These are phyloP conservation scores for Clunio marinus DNA, from an alignment of 2,888 invertebrate genomes.

Conservation along the genomic window DNA sequence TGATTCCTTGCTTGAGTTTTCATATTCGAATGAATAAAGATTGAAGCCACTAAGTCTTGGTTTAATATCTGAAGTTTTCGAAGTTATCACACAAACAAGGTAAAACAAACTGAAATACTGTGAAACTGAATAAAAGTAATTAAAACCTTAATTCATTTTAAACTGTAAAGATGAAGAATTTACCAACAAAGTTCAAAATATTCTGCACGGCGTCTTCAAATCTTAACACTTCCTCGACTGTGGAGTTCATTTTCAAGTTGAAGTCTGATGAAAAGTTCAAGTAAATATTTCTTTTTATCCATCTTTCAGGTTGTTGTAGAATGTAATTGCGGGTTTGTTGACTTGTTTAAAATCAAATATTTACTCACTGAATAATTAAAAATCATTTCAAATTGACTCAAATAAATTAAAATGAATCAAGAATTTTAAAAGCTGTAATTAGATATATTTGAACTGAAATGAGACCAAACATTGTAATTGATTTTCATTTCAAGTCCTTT, in stretches of 20 bases:
- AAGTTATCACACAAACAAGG: not conserved
- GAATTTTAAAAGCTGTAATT: too few relatives aligned
- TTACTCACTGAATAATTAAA: too few relatives aligned
- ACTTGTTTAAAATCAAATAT: too few relatives aligned
- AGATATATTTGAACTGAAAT: too few relatives aligned
- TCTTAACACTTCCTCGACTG: not conserved
- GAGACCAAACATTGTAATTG: too few relatives aligned
- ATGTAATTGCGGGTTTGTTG: too few relatives aligned
- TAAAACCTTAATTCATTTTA: not conserved
- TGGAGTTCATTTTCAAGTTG: not conserved
- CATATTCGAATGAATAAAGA: not conserved
- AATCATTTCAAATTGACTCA: too few relatives aligned
- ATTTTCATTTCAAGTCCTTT: too few relatives aligned
- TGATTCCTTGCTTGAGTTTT: not conserved
- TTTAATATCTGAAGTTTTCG: not conserved
- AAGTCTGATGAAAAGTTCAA: not conserved
- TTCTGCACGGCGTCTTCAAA: not conserved
- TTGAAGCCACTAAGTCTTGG: not conserved
- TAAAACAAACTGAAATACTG: not conserved
- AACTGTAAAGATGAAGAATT: not conserved
- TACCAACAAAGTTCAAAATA: not conserved
- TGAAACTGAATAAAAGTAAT: not conserved
- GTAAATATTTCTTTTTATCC: not conserved
- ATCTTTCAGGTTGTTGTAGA: too few relatives aligned
- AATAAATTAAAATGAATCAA: too few relatives aligned